A percentile compares a stretch with the other conserved stretches of the same genome.
Evolutionary conservation across 2,888 invertebrate species (phyloP).

Genomic region (Pandemis heparana): DNA sequence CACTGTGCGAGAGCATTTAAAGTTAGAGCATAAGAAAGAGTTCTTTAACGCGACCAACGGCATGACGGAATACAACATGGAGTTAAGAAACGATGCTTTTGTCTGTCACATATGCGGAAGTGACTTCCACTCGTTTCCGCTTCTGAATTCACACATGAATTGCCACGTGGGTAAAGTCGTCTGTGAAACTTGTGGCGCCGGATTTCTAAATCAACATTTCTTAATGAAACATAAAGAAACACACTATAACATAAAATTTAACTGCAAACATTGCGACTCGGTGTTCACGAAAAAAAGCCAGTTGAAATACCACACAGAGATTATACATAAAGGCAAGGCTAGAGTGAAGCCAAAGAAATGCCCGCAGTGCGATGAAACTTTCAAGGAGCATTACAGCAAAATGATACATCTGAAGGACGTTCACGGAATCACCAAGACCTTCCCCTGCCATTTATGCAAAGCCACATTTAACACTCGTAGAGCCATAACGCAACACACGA

Average conservation of each 20-base stretch:
- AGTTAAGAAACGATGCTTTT: conserved; percentile 53
- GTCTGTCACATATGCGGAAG: conserved; percentile 61
- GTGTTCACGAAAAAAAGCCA: conserved; percentile 73
- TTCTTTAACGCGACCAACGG: conserved; percentile 61
- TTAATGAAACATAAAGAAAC: conserved; percentile 61
- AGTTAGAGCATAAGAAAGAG: conserved; percentile 50
- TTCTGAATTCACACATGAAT: conserved; percentile 65
- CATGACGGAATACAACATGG: conserved; percentile 66
- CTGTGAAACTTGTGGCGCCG: conserved; percentile 67
- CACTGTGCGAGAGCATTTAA: conserved; percentile 57
- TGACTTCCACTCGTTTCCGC: conserved; percentile 57
- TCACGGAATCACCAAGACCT: conserved; percentile 60
- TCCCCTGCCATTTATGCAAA: conserved; percentile 61
- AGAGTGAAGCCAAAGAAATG: conserved; percentile 59
- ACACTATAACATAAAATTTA: conserved; percentile 54
- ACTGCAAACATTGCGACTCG: conserved; percentile 69
- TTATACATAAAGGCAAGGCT: conserved; percentile 62
- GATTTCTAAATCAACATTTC: conserved; percentile 61
- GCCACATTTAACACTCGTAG: conserved; percentile 56
- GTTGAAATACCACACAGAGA: conserved; percentile 72
- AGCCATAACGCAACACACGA: conserved; percentile 62
- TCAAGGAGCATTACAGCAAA: conserved; percentile 66
- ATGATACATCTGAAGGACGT: conserved; percentile 59
- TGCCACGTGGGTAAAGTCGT: conserved; percentile 65
- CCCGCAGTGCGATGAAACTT: conserved; percentile 57